These are phyloP conservation scores for Phrynocephalus vlangalii DNA, from an alignment of 2,797 vertebrate species.

Conservation along the genomic window DNA sequence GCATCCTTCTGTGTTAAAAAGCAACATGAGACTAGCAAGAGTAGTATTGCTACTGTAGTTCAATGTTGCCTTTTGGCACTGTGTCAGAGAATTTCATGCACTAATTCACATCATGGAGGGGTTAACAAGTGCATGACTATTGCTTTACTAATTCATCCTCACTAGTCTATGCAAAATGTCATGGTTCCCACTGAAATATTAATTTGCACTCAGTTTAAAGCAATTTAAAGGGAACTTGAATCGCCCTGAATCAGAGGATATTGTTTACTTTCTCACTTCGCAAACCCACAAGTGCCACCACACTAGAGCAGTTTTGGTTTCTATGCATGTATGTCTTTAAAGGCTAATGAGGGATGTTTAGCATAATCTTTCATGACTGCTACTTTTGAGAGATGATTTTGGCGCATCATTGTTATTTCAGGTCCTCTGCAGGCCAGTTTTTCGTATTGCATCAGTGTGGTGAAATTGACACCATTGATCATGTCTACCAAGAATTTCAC, in stretches of 20 bases:
- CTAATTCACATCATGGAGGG: slow-evolving; percentile 11
- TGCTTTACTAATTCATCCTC: neutral
- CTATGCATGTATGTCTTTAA: slow-evolving; percentile 22
- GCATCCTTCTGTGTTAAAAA: accelerated
- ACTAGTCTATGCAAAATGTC: neutral
- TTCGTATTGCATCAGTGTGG: neutral
- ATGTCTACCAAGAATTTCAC: neutral
- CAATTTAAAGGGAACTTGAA: neutral
- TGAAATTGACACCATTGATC: neutral
- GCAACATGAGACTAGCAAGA: neutral
- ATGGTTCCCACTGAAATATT: neutral
- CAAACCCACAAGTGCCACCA: too few species aligned
- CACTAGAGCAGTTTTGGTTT: neutral
- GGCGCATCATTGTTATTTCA: slow-evolving; percentile 5
- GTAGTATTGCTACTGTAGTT: neutral
- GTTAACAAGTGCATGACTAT: neutral
- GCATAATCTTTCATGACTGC: neutral
- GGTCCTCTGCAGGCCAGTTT: neutral
- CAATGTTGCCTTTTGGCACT: neutral
- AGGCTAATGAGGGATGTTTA: slow-evolving; percentile 32
- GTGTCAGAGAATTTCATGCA: neutral
- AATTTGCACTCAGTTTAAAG: neutral
- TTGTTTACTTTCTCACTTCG: neutral
- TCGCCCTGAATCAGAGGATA: too few species aligned
- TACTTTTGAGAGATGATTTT: slow-evolving; percentile 34